Conservation (phyloP, 2,888 invertebrate species). For the Agrypnus murinus region DNA sequence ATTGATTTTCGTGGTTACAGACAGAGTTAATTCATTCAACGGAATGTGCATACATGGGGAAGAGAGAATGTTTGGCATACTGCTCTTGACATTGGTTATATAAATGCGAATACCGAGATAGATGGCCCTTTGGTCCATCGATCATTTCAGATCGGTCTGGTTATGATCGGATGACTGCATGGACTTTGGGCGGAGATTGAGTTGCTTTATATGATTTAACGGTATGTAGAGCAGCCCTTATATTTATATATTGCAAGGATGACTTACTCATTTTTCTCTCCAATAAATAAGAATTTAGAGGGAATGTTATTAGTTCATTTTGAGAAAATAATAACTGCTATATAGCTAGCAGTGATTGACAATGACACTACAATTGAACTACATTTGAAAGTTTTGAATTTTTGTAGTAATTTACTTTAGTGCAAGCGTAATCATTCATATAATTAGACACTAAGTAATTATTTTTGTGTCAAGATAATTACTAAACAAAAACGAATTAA, state of each 20-base stretch:
- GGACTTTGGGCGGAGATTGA: conserved; percentile 55
- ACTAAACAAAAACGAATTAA: too few relatives aligned
- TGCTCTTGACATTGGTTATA: conserved; percentile 65
- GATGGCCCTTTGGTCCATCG: conserved; percentile 67
- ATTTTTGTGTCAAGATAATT: too few relatives aligned
- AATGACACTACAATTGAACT: too few relatives aligned
- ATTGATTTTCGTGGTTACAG: conserved; percentile 17
- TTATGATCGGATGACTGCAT: conserved; percentile 63
- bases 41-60: conserved; percentile 16
- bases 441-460: too few relatives aligned
- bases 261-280: conserved; percentile 6
- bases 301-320: not conserved
- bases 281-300: not conserved
- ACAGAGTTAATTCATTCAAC: not conserved
- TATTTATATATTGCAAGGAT: not conserved
- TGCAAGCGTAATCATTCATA: too few relatives aligned
- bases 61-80: conserved; percentile 38
- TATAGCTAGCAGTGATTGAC: too few relatives aligned
- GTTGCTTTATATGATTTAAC: conserved; percentile 58
- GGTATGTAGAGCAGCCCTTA: conserved; percentile 20
- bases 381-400: too few relatives aligned
- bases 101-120: conserved; percentile 66
- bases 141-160: conserved; percentile 68
- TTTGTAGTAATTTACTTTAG: too few relatives aligned
- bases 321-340: conserved; percentile 4